Percentiles rank a stretch among this genome's conserved stretches.
phyloP scores from a whole-genome alignment of 1,140 invertebrate species.

The Carcinoscorpius rotundicauda region DNA sequence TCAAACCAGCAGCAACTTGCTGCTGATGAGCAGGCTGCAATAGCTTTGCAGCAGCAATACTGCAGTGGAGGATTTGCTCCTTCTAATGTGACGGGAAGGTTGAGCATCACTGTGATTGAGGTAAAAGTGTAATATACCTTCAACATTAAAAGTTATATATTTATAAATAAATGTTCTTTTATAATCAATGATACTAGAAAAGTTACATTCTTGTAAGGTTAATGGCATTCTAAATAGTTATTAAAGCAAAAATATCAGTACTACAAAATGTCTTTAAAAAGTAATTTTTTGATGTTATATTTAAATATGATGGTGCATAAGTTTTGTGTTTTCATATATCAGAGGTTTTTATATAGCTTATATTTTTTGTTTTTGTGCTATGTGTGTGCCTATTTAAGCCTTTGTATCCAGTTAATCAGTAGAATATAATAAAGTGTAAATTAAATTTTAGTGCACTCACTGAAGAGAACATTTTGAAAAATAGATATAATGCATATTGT shows the following conservation, averaged over 20 bases:
- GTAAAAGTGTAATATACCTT: conserved; percentile 32
- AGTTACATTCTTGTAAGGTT: conserved; percentile 18
- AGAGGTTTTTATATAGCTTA: too few relatives aligned
- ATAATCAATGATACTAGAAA: conserved; percentile 5
- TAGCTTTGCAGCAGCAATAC: conserved; percentile 69
- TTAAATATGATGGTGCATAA: background rate
- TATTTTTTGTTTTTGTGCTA: too few relatives aligned
- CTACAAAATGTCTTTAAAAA: background rate
- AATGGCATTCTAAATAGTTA: conserved; percentile 16
- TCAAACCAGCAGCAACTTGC: conserved; percentile 47
- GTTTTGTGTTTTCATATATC: too few relatives aligned
- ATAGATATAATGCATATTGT: too few relatives aligned
- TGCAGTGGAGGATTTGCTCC: conserved; percentile 41
- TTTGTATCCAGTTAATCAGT: too few relatives aligned
- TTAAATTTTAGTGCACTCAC: too few relatives aligned
- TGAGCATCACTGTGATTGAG: conserved; percentile 70
- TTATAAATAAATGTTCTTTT: background rate
- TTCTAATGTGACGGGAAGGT: conserved; percentile 51
- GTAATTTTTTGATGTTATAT: conserved; percentile 2
- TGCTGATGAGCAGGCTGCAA: conserved; percentile 63
- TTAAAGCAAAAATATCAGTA: conserved; percentile 18
- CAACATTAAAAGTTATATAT: background rate
- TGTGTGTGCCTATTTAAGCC: too few relatives aligned
- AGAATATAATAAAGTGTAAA: too few relatives aligned
- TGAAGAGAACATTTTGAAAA: too few relatives aligned